phyloP scores from a whole-genome alignment of 2,113 vertebrate genomes.

The Dasyornis broadbenti region DNA sequence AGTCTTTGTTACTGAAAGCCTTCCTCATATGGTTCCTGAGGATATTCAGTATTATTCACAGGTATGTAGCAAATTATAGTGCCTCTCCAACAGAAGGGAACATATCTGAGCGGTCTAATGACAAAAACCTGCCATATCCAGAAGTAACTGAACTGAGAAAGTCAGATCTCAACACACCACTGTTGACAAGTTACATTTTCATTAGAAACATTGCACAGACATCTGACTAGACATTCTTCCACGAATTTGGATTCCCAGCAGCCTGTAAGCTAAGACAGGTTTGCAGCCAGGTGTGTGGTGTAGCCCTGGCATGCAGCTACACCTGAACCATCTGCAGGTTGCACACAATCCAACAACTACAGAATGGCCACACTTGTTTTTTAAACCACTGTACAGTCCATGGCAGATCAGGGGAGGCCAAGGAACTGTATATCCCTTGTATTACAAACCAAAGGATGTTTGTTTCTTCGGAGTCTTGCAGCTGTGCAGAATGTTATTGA shows the following conservation, averaged over 20 bases:
- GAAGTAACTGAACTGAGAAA: not conserved
- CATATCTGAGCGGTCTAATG: not conserved
- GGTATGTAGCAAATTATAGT: not conserved
- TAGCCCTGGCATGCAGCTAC: not conserved
- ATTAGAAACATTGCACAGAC: not conserved
- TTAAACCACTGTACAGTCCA: not conserved
- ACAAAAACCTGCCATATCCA: not conserved
- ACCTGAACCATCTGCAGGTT: not conserved
- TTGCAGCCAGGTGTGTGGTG: not conserved
- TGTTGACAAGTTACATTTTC: not conserved
- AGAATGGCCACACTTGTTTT: not conserved
- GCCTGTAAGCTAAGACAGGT: not conserved
- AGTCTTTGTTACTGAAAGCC: not conserved
- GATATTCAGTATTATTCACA: not conserved
- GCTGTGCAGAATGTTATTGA: not conserved
- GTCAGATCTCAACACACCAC: not conserved
- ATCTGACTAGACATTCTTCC: not conserved
- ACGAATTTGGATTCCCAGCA: not conserved
- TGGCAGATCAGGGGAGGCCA: not conserved
- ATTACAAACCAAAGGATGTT: not conserved
- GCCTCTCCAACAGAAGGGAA: not conserved
- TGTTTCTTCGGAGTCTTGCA: not conserved
- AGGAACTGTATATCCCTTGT: not conserved
- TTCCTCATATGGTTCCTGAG: not conserved
- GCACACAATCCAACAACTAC: not conserved